A percentile compares a stretch with the other conserved stretches of the same genome.
phyloP scores from a whole-genome alignment of 2,113 vertebrate species.

The Girardinichthys multiradiatus region DNA sequence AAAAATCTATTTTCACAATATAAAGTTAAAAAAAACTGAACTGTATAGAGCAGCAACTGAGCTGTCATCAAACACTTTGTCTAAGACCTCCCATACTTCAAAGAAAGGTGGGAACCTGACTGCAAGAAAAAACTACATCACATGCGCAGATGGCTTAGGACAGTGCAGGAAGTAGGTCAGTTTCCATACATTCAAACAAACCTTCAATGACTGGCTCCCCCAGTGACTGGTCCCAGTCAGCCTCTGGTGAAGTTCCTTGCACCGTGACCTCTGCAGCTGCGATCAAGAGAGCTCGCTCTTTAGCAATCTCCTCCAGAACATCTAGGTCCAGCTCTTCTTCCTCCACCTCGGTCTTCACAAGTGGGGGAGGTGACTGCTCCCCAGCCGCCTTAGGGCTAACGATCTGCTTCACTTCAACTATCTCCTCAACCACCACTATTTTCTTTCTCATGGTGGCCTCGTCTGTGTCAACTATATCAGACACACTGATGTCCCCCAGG shows the following conservation, averaged over 20 bases:
- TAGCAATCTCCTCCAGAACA: slow-evolving; percentile 76
- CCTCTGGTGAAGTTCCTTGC: slow-evolving; percentile 59
- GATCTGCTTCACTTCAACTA: slow-evolving; percentile 80
- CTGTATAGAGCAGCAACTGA: slow-evolving; percentile 26
- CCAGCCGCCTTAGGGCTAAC: slow-evolving; percentile 51
- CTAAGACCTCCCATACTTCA: slow-evolving; percentile 67
- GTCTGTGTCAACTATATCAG: slow-evolving; percentile 46
- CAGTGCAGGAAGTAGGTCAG: slow-evolving; percentile 44
- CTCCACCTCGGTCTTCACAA: slow-evolving; percentile 47
- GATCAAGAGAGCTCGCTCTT: slow-evolving; percentile 68
- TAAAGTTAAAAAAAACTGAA: slow-evolving; percentile 1
- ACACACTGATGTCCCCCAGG: slow-evolving; percentile 51
- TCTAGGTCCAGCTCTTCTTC: slow-evolving; percentile 80
- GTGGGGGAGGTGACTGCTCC: slow-evolving; percentile 50
- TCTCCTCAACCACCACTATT: slow-evolving; percentile 84
- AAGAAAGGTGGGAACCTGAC: slow-evolving; percentile 50
- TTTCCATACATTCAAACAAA: slow-evolving; percentile 73
- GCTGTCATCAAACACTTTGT: slow-evolving; percentile 34
- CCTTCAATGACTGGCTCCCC: slow-evolving; percentile 83
- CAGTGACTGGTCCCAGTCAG: slow-evolving; percentile 78
- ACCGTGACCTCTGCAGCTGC: neutral
- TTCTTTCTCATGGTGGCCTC: slow-evolving; percentile 80
- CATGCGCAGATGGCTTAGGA: slow-evolving; percentile 14
- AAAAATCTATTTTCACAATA: neutral
- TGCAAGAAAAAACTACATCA: slow-evolving; percentile 40